Evolutionary conservation across 1,140 invertebrate species (phyloP).

Genomic region (Dreissena rostriformis): DNA sequence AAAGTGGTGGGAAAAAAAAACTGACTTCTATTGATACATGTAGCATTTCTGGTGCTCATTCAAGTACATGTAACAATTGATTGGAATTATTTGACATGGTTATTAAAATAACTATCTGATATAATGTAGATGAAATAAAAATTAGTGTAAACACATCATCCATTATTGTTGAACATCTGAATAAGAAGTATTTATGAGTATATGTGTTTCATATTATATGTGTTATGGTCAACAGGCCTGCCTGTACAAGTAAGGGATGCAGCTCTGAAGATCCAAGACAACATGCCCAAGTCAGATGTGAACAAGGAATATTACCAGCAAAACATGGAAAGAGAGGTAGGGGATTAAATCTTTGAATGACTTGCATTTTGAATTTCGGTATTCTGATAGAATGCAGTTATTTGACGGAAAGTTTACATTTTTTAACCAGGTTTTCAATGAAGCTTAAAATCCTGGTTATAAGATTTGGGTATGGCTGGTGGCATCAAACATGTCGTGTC

Average conservation of each 20-base stretch:
- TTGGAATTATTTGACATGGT: no score
- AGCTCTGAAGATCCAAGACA: slow-evolving; percentile 96
- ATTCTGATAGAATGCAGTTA: background rate
- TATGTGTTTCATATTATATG: background rate
- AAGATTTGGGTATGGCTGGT: background rate
- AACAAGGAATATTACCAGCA: slow-evolving; percentile 99
- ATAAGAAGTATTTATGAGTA: no score
- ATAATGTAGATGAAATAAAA: no score
- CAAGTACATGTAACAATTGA: no score
- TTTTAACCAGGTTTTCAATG: background rate
- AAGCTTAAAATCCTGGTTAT: background rate
- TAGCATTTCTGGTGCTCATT: no score
- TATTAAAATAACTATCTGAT: no score
- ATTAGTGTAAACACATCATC: no score
- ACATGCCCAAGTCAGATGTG: slow-evolving; percentile 97
- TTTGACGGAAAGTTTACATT: background rate
- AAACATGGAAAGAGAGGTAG: slow-evolving; percentile 82
- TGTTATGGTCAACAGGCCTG: slow-evolving; percentile 79
- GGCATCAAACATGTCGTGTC: background rate
- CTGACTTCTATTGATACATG: no score
- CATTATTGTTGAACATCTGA: no score
- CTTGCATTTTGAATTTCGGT: no score
- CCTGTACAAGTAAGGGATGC: slow-evolving; percentile 94
- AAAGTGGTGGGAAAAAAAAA: no score
- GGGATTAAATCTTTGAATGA: background rate